These are phyloP conservation scores for Argyrosomus japonicus DNA, from an alignment of 2,113 vertebrate genomes.

Conservation along the genomic window DNA sequence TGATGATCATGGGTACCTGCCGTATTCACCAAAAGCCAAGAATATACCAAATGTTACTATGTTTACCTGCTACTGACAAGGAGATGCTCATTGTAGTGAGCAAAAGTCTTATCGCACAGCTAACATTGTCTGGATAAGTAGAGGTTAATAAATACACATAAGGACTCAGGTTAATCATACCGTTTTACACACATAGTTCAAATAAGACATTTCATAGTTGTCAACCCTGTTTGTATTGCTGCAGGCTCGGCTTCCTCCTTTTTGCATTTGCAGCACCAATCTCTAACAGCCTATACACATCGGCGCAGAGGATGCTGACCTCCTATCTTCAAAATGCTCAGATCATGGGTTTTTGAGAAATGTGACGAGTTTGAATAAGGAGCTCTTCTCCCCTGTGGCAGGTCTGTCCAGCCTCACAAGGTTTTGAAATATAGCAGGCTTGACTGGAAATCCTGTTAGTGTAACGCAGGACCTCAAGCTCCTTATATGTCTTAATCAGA, in stretches of 20 bases:
- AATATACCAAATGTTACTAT: not conserved
- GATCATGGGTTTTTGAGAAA: slow-evolving; percentile 53
- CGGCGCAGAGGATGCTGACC: slow-evolving; percentile 7
- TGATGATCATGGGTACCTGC: not conserved
- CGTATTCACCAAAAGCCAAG: not conserved
- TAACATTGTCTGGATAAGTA: slow-evolving; percentile 2
- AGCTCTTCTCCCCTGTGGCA: slow-evolving; percentile 43
- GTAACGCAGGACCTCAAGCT: slow-evolving; percentile 28
- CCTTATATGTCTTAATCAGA: slow-evolving; percentile 63
- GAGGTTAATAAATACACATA: slow-evolving; percentile 31
- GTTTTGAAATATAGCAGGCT: slow-evolving; percentile 49
- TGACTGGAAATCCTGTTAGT: slow-evolving; percentile 61
- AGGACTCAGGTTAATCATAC: not conserved
- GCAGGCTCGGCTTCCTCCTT: slow-evolving; percentile 20
- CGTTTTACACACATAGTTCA: slow-evolving; percentile 13
- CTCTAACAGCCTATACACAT: slow-evolving; percentile 23
- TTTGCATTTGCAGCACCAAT: slow-evolving; percentile 28
- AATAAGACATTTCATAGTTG: slow-evolving; percentile 28
- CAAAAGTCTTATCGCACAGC: not conserved
- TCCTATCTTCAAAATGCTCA: slow-evolving; percentile 31
- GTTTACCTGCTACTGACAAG: slow-evolving; percentile 2
- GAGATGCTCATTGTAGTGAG: not conserved
- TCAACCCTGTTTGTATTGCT: slow-evolving; percentile 24
- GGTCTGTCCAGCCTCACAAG: slow-evolving; percentile 40
- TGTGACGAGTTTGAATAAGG: slow-evolving; percentile 57